phyloP scores from a whole-genome alignment of 2,113 vertebrate genomes.

The Gasterosteus nipponicus region DNA sequence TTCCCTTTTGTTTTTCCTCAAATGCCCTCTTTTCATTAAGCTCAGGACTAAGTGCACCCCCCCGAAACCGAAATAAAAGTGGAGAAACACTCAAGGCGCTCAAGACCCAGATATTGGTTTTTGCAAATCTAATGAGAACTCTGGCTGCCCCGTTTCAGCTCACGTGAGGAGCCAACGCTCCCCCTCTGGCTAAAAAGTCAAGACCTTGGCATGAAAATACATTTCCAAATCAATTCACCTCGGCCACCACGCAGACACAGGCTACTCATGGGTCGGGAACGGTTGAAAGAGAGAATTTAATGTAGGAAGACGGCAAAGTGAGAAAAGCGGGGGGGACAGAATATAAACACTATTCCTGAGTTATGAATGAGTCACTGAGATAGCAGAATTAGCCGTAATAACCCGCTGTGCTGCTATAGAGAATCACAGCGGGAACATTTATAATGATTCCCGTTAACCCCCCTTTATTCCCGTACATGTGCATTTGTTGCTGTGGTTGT shows the following conservation, averaged over 20 bases:
- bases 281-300: conserved; percentile 22
- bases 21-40: background rate
- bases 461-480: background rate
- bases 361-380: conserved; percentile 22
- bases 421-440: background rate
- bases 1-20: conserved; percentile 37
- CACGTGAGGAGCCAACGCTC: conserved; percentile 40
- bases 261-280: conserved; percentile 29
- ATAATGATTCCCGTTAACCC: background rate
- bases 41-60: conserved; percentile 21
- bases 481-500: background rate
- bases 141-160: conserved; percentile 33
- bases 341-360: conserved; percentile 21
- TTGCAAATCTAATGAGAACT: conserved; percentile 61
- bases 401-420: background rate
- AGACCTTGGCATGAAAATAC: conserved; percentile 59
- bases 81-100: conserved; percentile 31
- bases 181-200: conserved; percentile 55
- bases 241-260: conserved; percentile 7
- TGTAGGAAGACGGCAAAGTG: background rate
- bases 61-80: conserved; percentile 47
- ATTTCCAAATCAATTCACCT: conserved; percentile 68
- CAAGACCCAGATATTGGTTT: conserved; percentile 48
- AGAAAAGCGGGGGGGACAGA: conserved; percentile 15
- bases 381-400: conserved; percentile 14